phyloP scores from a whole-genome alignment of 2,888 invertebrate genomes.

The Pandemis cinnamomeana region DNA sequence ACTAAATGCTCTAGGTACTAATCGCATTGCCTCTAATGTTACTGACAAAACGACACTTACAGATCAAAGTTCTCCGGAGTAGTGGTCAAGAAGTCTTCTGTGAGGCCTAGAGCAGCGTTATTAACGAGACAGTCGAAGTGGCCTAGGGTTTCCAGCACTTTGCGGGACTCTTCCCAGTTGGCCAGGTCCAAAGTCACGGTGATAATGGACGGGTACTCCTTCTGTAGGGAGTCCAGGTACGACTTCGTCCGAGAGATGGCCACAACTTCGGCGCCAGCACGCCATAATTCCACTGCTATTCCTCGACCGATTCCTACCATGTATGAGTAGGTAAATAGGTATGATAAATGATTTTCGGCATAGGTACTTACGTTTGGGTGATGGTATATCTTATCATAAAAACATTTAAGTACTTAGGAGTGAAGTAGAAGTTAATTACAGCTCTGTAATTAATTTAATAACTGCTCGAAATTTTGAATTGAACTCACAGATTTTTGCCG shows the following conservation, averaged over 20 bases:
- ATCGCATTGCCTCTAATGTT: too few relatives aligned
- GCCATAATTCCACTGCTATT: slow-evolving; percentile 84
- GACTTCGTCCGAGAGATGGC: slow-evolving; percentile 87
- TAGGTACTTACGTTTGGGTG: too few relatives aligned
- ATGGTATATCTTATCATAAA: too few relatives aligned
- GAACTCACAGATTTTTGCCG: too few relatives aligned
- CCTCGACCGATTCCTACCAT: slow-evolving; percentile 86
- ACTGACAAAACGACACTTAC: slow-evolving; percentile 60
- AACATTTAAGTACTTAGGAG: too few relatives aligned
- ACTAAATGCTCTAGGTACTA: too few relatives aligned
- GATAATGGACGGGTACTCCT: slow-evolving; percentile 79
- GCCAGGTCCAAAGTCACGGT: slow-evolving; percentile 86
- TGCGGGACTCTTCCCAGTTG: slow-evolving; percentile 87
- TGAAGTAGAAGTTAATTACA: too few relatives aligned
- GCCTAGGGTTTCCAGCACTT: slow-evolving; percentile 74
- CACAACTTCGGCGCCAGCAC: slow-evolving; percentile 86
- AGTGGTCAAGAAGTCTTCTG: slow-evolving; percentile 86
- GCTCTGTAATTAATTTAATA: too few relatives aligned
- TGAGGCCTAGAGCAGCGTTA: slow-evolving; percentile 89
- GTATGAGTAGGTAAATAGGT: not conserved
- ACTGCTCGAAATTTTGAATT: too few relatives aligned
- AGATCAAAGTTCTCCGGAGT: slow-evolving; percentile 87
- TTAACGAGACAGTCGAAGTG: slow-evolving; percentile 90
- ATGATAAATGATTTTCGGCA: too few relatives aligned
- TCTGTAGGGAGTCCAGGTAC: slow-evolving; percentile 83